Conservation (phyloP, 2,113 vertebrate genomes). For the human (Homo sapiens) region GRCh38 chr16:62307501-62308000, state of each 20-base stretch:
- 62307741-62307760: not conserved
- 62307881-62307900: not conserved
- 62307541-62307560: not conserved
- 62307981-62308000: not conserved
- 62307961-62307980: not conserved
- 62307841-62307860: not conserved
- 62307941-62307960: not conserved
- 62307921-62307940: not conserved
- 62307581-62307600: not conserved
- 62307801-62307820: rapidly evolving
- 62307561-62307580: not conserved
- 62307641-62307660: not conserved
- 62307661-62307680: not conserved
- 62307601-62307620: not conserved
- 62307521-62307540: not conserved
- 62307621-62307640: not conserved
- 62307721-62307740: not conserved
- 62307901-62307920: not conserved
- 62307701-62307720: not conserved
- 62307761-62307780: not conserved
- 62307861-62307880: too few relatives aligned
- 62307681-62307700: not conserved
- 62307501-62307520: not conserved
- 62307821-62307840: not conserved
- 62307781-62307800: not conserved